Base-by-base conservation (phyloP, 2,797 vertebrate species). In the Galaxias olidus region DNA sequence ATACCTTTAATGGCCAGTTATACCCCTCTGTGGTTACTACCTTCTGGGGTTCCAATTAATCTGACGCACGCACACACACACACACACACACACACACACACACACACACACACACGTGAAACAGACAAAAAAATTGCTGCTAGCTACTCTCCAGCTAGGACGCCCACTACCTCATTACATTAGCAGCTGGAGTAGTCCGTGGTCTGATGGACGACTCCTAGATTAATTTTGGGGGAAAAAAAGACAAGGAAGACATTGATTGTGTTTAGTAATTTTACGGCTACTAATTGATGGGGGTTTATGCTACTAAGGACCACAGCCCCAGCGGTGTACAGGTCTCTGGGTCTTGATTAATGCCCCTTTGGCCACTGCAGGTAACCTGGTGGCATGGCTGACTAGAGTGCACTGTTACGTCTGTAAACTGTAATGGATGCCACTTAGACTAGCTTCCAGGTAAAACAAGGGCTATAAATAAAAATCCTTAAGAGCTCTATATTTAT, bases 391-490 rank as follows among this genome's bases (percentile, higher is more conserved):
- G 69, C 69, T 75, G 61, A 66, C 67, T 57, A 71, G 69, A 82
- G 77, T 62, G 54, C 53, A 45, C 75, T 80, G 84, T 83, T 75
- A 61, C 65, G 68, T 50, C 64, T 46, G 61, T 84, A 83, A 85
- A 83, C 64, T 43, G 61, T 84, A 83, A 85, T 85, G 73, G 84
- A 87, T 75, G 79, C 74, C 82, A 76, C 84, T 89, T 73, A 81
- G 71, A 80, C 76, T 77, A 79, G 77, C 83, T 81, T 83, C 73
- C 79, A 68, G 69, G 73, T 80, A 76, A 79, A 57, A 30, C 30
- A 30, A 30, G 30, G 62, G 71, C 60, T 65, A 59, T 77, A 69
- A 89, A 3, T 30, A 2, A 30, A 30, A 30, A 30, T 30, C 30
- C 6, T 30, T 30, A 30, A 30, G 30, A 30, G 30, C 30, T 30